Percentiles rank a stretch among this genome's conserved stretches.
phyloP scores from a whole-genome alignment of 2,888 invertebrate species.

The Tiliacea aurago region DNA sequence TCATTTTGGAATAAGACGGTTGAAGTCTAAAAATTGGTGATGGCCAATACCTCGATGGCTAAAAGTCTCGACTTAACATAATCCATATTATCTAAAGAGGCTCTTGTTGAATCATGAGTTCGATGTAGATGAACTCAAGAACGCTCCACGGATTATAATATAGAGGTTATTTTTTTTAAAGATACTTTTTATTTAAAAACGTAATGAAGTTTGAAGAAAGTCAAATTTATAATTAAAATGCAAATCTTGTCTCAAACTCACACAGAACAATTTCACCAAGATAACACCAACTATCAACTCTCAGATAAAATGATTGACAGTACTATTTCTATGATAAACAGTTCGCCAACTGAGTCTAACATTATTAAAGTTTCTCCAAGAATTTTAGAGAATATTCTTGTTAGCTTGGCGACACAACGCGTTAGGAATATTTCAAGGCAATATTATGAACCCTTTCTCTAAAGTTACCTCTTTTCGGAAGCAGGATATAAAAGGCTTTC shows the following conservation, averaged over 20 bases:
- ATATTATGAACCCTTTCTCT: constrained; percentile 59
- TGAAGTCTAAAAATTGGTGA: background rate
- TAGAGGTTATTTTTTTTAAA: background rate
- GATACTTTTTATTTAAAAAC: background rate
- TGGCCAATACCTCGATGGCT: background rate
- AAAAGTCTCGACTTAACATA: background rate
- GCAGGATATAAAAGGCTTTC: background rate
- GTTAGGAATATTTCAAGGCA: constrained; percentile 61
- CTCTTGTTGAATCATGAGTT: too few relatives aligned
- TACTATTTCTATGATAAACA: constrained; percentile 76
- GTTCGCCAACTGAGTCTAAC: constrained; percentile 66
- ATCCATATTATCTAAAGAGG: background rate
- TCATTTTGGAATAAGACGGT: too few relatives aligned
- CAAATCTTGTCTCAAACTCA: constrained; percentile 16
- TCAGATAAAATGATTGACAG: constrained; percentile 68
- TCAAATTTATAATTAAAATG: background rate
- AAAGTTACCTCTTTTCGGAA: constrained; percentile 53
- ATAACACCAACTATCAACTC: constrained; percentile 43
- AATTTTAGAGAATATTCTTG: constrained; percentile 66
- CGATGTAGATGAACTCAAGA: background rate
- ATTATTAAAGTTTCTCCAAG: constrained; percentile 70
- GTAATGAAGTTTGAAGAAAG: background rate
- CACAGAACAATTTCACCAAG: constrained; percentile 21
- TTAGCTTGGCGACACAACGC: constrained; percentile 45
- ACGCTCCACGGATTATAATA: background rate